These are phyloP conservation scores for Peucedramus taeniatus DNA, from an alignment of 2,113 vertebrate species.

Conservation along the genomic window DNA sequence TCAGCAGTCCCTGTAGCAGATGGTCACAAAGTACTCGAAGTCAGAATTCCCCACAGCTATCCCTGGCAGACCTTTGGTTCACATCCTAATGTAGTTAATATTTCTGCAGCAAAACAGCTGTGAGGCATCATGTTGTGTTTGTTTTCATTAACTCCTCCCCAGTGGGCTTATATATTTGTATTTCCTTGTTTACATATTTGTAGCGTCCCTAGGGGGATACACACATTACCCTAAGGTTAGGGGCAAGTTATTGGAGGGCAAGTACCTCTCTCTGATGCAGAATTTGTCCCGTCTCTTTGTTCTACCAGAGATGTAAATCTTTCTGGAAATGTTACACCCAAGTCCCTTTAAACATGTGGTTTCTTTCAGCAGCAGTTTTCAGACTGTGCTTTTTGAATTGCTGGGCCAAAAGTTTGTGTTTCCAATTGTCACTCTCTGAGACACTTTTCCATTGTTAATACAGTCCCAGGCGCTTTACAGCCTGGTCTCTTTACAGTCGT, in stretches of 20 bases:
- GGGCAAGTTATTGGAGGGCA: not conserved
- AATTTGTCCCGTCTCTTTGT: not conserved
- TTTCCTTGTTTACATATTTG: conserved; percentile 18
- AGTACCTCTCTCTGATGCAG: not conserved
- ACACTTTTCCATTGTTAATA: not conserved
- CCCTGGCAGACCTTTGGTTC: not conserved
- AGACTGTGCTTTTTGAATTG: not conserved
- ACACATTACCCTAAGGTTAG: not conserved
- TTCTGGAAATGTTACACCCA: not conserved
- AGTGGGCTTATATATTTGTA: not conserved
- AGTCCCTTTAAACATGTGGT: not conserved
- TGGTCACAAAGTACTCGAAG: rapidly evolving
- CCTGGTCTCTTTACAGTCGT: not conserved
- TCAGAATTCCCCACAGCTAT: not conserved
- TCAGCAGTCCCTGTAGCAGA: not conserved
- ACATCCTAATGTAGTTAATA: not conserved
- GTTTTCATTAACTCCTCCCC: conserved; percentile 29
- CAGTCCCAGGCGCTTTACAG: not conserved
- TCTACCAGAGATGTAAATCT: not conserved
- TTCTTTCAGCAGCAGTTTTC: not conserved
- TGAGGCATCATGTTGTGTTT: not conserved
- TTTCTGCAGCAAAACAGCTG: not conserved
- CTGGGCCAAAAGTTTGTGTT: conserved; percentile 27
- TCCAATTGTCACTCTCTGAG: conserved; percentile 34
- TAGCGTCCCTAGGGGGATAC: not conserved